These are phyloP conservation scores for Acrobasis repandana DNA, from an alignment of 2,888 invertebrate genomes.

Conservation along the genomic window DNA sequence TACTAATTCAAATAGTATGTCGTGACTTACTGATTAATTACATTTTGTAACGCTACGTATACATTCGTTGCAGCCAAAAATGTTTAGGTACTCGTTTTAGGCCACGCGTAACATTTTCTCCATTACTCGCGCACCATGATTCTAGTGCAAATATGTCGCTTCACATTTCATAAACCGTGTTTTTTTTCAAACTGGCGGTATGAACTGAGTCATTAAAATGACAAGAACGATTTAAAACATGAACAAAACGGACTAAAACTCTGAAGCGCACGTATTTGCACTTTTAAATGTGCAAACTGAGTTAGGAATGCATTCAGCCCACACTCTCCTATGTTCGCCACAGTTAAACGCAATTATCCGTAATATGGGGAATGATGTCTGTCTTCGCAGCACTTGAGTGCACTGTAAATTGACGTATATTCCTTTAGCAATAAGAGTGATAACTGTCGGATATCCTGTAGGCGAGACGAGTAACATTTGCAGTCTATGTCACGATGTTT, in stretches of 20 bases:
- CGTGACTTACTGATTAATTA: too few species aligned
- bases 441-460: neutral
- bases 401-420: slow-evolving; percentile 31
- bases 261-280: slow-evolving; percentile 37
- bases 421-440: slow-evolving; percentile 27
- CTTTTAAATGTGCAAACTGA: slow-evolving; percentile 59
- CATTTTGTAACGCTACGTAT: too few species aligned
- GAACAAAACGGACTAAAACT: slow-evolving; percentile 10
- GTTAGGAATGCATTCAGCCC: slow-evolving; percentile 54
- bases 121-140: neutral
- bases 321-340: slow-evolving; percentile 39
- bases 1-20: too few species aligned
- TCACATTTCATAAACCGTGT: neutral
- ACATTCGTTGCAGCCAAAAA: too few species aligned
- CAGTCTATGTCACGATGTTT: slow-evolving; percentile 13
- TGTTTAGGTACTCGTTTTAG: too few species aligned
- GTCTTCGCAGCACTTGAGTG: slow-evolving; percentile 40
- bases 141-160: neutral
- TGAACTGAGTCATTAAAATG: neutral
- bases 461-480: slow-evolving; percentile 7
- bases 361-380: slow-evolving; percentile 54
- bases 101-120: neutral
- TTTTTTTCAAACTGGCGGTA: neutral
- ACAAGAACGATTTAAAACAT: slow-evolving; percentile 3
- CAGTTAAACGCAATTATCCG: slow-evolving; percentile 65